Conservation (phyloP, 1,140 invertebrate genomes). For the Pseudomyrmex dendroicus region DNA sequence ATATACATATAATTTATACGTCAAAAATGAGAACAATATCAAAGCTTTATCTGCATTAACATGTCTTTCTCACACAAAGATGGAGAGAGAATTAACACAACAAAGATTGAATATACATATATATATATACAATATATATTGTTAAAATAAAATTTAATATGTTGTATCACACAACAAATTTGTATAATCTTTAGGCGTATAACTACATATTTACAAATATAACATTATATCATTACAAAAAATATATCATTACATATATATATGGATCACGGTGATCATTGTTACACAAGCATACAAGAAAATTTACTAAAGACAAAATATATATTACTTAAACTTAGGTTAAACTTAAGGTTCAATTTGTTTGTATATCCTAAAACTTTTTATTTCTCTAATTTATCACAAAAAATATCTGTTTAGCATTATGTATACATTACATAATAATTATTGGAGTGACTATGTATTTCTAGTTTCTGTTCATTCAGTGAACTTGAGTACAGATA, state of each 20-base stretch:
- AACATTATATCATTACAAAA: conserved; percentile 63
- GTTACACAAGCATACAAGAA: conserved; percentile 71
- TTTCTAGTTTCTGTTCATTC: no score
- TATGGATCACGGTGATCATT: conserved; percentile 68
- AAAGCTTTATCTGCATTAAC: conserved; percentile 51
- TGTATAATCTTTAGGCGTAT: conserved; percentile 56
- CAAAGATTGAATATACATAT: conserved; percentile 59
- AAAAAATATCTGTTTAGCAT: background rate
- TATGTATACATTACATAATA: no score
- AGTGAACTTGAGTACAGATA: no score
- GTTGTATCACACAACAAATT: conserved; percentile 44
- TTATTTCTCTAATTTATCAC: conserved; percentile 17
- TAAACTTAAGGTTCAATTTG: conserved; percentile 61
- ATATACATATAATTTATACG: conserved; percentile 6
- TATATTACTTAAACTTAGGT: conserved; percentile 61
- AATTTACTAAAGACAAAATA: conserved; percentile 72
- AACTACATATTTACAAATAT: conserved; percentile 64
- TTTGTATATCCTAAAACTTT: conserved; percentile 48
- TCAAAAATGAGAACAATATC: conserved; percentile 24
- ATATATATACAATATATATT: background rate
- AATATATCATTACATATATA: conserved; percentile 55
- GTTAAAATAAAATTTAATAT: conserved; percentile 72
- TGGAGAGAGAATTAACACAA: background rate
- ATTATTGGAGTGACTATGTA: no score
- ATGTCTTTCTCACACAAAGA: conserved; percentile 54